Base-by-base conservation (phyloP, 2,797 vertebrate species). In the Gephyroberyx darwinii region DNA sequence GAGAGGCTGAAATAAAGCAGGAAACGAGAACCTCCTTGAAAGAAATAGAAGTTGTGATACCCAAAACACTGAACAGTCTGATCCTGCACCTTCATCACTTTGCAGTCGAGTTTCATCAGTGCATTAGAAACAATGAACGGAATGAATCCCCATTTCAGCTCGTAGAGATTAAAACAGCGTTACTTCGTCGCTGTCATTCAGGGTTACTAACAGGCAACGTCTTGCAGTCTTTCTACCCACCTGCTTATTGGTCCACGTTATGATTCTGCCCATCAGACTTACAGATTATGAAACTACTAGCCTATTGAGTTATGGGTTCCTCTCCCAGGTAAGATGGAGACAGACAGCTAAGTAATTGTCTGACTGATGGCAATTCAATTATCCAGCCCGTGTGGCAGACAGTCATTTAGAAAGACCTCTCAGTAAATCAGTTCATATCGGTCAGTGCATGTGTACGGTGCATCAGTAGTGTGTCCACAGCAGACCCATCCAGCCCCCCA, bases 381-480 rank as follows among this genome's bases (percentile, higher is more conserved):
- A 69, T 63, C 37, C 30, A 55, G 57, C 57, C 31, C n/a, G 63
- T 68, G 39, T 43, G 31, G 20, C 59, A 10, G 41, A 39, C 48
- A 10, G 58, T 45, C 26, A 26, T 1, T 26, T 26, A 26, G 26
- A 26, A 26, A 3, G 26, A 26, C 26, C 26, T 26, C 26, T 26
- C 26, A 26, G 26, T 26, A 26, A 26, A 3, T 26, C 69, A 8
- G 47, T 50, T 37, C 14, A 62, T 0, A 13, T 81, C 63, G 47
- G 53, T 89, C 86, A 89, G 87, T 87, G 85, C 82, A 84, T 75
- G 64, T 52, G 43, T 80, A 71, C 80, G 85, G 86, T 81, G 81
- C 87, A 82, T 90, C 86, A 90, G 89, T 85, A 86, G 86, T 87
- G 75, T 47, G 68, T 69, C 33, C 20, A 60, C 58, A 17, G 52